phyloP scores from a whole-genome alignment of 2,797 vertebrate species.

The Pangasius djambal region DNA sequence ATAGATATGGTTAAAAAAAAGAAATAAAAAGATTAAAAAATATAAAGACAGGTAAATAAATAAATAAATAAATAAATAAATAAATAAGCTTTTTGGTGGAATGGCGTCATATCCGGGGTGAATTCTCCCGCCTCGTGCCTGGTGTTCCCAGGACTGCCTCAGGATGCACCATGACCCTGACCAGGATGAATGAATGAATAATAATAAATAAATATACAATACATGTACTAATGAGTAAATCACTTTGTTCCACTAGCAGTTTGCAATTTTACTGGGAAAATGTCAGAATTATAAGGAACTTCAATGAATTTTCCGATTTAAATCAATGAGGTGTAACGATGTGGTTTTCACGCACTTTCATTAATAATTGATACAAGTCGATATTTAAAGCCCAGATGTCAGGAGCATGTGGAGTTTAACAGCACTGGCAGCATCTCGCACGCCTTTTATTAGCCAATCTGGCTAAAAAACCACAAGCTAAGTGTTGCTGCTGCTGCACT shows the following conservation, averaged over 20 bases:
- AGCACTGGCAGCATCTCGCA: neutral
- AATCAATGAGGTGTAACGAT: neutral
- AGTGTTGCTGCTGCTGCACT: neutral
- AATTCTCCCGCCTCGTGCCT: too few species aligned
- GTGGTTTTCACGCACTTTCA: neutral
- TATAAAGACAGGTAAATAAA: too few species aligned
- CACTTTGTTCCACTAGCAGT: neutral
- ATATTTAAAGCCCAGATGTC: neutral
- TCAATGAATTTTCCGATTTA: neutral
- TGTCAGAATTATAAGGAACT: neutral
- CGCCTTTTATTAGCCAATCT: neutral
- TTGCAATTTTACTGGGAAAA: neutral
- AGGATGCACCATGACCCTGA: neutral
- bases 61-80: too few species aligned
- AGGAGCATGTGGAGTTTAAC: constrained; percentile 5
- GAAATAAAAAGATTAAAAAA: too few species aligned
- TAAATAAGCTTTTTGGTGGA: too few species aligned
- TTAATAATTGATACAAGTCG: constrained; percentile 3
- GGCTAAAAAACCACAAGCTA: constrained; percentile 15
- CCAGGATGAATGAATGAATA: neutral
- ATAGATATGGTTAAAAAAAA: too few species aligned
- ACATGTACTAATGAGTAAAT: neutral
- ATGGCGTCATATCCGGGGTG: too few species aligned
- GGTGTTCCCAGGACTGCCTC: too few species aligned
- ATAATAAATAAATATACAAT: neutral